phyloP scores from a whole-genome alignment of 2,113 vertebrate genomes.

The Ginglymostoma cirratum region DNA sequence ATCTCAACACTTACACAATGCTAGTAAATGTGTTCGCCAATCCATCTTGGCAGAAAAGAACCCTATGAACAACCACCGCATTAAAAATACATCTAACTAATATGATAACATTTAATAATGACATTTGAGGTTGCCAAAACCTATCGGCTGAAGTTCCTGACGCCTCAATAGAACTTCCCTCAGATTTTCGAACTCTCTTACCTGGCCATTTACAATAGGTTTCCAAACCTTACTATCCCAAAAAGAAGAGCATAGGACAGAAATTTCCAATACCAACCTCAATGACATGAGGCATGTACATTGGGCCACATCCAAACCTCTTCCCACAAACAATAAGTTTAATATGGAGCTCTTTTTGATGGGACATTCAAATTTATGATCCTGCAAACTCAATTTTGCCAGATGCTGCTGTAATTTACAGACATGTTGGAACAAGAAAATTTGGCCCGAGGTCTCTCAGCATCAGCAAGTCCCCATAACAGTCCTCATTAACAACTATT shows the following conservation, averaged over 20 bases:
- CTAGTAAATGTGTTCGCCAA: background rate
- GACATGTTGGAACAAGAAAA: too few relatives aligned
- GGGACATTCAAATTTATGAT: background rate
- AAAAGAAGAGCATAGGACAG: background rate
- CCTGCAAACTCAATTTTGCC: background rate
- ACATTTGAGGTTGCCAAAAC: background rate
- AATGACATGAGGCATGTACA: background rate
- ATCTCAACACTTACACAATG: background rate
- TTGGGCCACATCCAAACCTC: background rate
- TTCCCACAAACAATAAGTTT: background rate
- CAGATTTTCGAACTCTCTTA: background rate
- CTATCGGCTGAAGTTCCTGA: background rate
- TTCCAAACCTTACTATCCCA: background rate
- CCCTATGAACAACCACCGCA: background rate
- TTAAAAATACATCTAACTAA: background rate
- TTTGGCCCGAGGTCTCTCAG: background rate
- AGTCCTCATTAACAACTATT: too few relatives aligned
- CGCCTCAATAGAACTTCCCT: background rate
- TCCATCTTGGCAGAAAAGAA: too few relatives aligned
- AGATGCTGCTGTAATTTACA: background rate
- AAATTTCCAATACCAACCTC: background rate
- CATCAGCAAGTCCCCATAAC: background rate
- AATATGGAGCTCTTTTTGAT: background rate
- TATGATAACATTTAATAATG: background rate
- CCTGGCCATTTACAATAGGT: background rate